Conservation (phyloP, 2,888 invertebrate genomes). For the Pheosia tremula region DNA sequence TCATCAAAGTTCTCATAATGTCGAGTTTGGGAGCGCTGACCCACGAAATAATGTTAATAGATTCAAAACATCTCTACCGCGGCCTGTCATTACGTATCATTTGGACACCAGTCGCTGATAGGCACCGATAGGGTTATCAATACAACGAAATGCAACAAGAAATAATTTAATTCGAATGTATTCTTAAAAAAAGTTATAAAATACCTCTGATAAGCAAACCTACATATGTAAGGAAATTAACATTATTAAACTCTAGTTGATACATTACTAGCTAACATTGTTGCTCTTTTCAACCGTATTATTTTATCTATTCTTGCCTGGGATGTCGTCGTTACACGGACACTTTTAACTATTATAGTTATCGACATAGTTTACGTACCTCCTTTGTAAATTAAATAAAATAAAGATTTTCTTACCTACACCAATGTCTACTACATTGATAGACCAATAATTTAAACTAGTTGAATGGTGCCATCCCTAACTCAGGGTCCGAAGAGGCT, state of each 20-base stretch:
- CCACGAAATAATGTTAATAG: slow-evolving; percentile 42
- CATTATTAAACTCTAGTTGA: too few species aligned
- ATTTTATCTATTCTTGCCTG: too few species aligned
- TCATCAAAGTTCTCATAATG: background rate
- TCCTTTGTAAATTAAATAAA: too few species aligned
- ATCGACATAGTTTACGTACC: too few species aligned
- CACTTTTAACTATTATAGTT: too few species aligned
- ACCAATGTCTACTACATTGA: too few species aligned
- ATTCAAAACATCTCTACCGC: slow-evolving; percentile 40
- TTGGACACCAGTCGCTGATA: slow-evolving; percentile 28
- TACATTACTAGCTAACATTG: too few species aligned
- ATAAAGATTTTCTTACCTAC: too few species aligned
- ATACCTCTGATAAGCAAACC: background rate
- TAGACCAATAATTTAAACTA: background rate
- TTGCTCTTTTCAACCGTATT: too few species aligned
- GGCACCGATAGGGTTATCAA: slow-evolving; percentile 22
- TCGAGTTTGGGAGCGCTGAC: slow-evolving; percentile 27
- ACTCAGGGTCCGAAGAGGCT: slow-evolving; percentile 7
- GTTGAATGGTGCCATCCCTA: slow-evolving; percentile 22
- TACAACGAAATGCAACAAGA: slow-evolving; percentile 1
- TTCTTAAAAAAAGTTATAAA: background rate
- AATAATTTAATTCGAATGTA: background rate
- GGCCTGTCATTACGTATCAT: slow-evolving; percentile 47
- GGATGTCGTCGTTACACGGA: too few species aligned
- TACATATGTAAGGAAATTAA: too few species aligned